Conservation (phyloP, 2,113 vertebrate genomes). For the Athene cunicularia region DNA sequence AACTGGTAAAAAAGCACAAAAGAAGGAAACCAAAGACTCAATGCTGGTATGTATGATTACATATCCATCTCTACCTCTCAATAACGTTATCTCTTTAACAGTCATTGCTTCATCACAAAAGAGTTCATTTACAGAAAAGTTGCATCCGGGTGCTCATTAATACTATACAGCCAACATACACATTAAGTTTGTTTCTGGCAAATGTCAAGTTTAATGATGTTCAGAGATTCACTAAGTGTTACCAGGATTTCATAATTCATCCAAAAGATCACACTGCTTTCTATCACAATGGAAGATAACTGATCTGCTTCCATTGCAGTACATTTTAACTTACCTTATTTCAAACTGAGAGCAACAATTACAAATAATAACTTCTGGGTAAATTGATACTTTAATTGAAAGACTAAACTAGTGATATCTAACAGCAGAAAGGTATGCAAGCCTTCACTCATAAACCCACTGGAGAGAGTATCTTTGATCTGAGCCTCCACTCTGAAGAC, state of each 20-base stretch:
- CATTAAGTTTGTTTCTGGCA: not conserved
- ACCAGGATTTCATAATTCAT: not conserved
- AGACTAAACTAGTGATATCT: not conserved
- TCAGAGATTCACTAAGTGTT: not conserved
- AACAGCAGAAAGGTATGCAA: not conserved
- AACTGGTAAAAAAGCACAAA: not conserved
- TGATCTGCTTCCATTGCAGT: not conserved
- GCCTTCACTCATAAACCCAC: not conserved
- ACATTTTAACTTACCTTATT: not conserved
- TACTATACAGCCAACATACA: not conserved
- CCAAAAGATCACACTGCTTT: not conserved
- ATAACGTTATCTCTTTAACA: not conserved
- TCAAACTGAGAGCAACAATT: not conserved
- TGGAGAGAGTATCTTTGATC: not conserved
- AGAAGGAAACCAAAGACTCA: not conserved
- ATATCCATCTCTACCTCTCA: not conserved
- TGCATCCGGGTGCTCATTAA: not conserved
- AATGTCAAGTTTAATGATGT: not conserved
- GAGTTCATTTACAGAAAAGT: not conserved
- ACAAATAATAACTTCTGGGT: not conserved
- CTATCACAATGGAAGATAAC: not conserved
- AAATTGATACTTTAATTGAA: not conserved
- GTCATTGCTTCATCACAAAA: not conserved
- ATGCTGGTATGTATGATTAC: not conserved
- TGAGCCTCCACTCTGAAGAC: not conserved